Base-by-base conservation (phyloP, 2,113 vertebrate genomes). In the Gopherus evgoodei region DNA sequence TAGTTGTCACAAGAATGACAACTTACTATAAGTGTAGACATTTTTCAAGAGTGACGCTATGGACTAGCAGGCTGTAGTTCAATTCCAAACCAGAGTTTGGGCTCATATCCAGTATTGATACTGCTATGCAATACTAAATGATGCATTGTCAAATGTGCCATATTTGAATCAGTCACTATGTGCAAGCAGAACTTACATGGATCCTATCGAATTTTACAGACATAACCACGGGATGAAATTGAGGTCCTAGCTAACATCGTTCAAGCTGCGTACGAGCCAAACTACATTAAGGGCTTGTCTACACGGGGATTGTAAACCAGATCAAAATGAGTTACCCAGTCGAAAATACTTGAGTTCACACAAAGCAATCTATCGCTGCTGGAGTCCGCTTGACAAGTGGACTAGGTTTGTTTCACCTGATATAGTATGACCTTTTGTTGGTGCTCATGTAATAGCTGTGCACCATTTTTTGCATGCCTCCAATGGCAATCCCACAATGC, bases 1-100 rank as follows among this genome's bases (percentile, higher is more conserved):
- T 59, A 21, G 89, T 92, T 94, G 49, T 78, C 83, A 93, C 42
- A 44, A 90, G 78, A 93, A 93, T 87, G 87, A 94, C 82, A 56
- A 90, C 84, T 86, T 83, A 54, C 54, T 80, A 80, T 53, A 90
- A 87, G 0, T 0, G 22, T 93, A 80, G 80, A 38, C 14, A 25
- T n/a, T 62, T 87, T 76, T 76, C 21, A 24, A 42, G 11, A 78
- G 19, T 42, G 38, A 10, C 38, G 8, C 38, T 42, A 11, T 14
- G 24, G 42, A 27, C 38, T 79, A 90, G 65, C 65, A 69, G 44
- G 16, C 12, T 44, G 50, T 17, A 7, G 3, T 42, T 29, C 49
- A 59, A 65, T 57, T 29, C 42, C 53, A 57, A 86, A 5, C 13
- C 81, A 85, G 59, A 12, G 31, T 0, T 0, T 35, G 12, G 80